A percentile compares a stretch with the other conserved stretches of the same genome.
phyloP scores from a whole-genome alignment of 1,140 invertebrate genomes.

The Drosophila nebulosa region DNA sequence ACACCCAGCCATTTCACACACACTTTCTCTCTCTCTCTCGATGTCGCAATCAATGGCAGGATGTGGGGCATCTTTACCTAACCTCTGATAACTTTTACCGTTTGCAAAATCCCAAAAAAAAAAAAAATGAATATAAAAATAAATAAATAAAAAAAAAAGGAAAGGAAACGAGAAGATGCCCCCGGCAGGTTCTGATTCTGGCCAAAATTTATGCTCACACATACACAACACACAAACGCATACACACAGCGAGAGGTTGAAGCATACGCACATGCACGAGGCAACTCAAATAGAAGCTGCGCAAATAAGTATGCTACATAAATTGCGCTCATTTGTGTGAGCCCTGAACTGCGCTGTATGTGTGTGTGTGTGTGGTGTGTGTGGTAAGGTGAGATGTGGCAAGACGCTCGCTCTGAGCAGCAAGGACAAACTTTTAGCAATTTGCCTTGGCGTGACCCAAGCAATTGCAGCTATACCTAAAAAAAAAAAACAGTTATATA shows the following conservation, averaged over 20 bases:
- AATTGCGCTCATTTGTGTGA: slow-evolving; percentile 50
- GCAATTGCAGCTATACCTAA: slow-evolving; percentile 36
- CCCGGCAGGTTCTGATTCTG: not conserved
- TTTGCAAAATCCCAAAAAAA: not conserved
- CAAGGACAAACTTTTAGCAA: slow-evolving; percentile 49
- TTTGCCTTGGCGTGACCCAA: slow-evolving; percentile 47
- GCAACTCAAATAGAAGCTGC: slow-evolving; percentile 42
- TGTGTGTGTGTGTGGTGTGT: too few relatives aligned
- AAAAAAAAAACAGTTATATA: not conserved
- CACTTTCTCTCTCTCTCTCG: not conserved
- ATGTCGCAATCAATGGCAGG: not conserved
- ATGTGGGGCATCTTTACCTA: not conserved
- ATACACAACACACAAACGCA: not conserved
- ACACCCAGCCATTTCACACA: not conserved
- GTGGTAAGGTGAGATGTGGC: not conserved
- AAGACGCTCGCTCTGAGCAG: not conserved
- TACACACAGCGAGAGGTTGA: not conserved
- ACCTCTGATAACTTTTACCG: not conserved
- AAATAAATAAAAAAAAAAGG: not conserved
- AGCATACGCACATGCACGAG: not conserved
- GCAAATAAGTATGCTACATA: slow-evolving; percentile 51
- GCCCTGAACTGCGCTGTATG: not conserved
- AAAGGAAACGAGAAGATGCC: not conserved
- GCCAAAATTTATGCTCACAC: slow-evolving; percentile 41
- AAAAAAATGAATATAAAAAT: not conserved